Conservation (phyloP, 1,140 invertebrate species). For the Cydia splendana region DNA sequence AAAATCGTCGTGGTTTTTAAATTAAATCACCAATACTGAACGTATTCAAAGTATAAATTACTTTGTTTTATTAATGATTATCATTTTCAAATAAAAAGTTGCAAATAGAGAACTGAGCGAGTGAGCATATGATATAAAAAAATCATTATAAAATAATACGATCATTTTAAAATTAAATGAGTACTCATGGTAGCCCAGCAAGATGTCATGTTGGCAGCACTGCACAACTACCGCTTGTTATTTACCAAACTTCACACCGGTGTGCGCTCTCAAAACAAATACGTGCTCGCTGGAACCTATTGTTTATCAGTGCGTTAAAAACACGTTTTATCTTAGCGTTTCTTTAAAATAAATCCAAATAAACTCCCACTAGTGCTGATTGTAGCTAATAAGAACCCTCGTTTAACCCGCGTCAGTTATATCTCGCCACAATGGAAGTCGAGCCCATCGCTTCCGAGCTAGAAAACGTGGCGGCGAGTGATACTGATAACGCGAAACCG, state of each 20-base stretch:
- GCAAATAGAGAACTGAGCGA: neutral
- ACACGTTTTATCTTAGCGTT: constrained; percentile 14
- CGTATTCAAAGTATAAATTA: no score
- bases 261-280: constrained; percentile 76
- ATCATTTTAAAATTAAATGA: neutral
- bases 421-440: constrained; percentile 69
- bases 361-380: constrained; percentile 37
- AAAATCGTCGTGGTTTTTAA: neutral
- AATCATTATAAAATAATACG: neutral
- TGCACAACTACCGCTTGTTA: constrained; percentile 59
- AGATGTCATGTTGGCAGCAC: constrained; percentile 44
- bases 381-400: constrained; percentile 33
- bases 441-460: constrained; percentile 67
- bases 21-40: neutral
- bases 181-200: constrained; percentile 27
- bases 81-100: no score
- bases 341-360: constrained; percentile 28
- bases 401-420: constrained; percentile 42
- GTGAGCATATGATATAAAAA: neutral
- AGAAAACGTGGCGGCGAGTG: constrained; percentile 75
- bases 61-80: no score
- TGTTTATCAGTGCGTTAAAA: constrained; percentile 45
- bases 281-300: constrained; percentile 50
- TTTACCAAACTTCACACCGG: constrained; percentile 70
- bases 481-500: constrained; percentile 51